Conservation (phyloP, 1,140 invertebrate genomes). For the Drosophila willistoni region DNA sequence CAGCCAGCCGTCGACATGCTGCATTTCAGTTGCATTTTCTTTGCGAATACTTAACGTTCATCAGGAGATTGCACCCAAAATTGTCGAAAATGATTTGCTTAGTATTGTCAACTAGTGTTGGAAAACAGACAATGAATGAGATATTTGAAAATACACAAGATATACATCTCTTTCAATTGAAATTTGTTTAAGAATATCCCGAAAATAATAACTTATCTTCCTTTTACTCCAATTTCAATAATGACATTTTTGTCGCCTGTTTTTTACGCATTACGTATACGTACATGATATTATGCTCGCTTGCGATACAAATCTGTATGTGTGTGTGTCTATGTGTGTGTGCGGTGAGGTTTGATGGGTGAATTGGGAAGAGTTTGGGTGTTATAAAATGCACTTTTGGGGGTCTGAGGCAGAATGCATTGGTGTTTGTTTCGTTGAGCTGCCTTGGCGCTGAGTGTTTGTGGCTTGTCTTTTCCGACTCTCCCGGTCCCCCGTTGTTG, state of each 20-base stretch:
- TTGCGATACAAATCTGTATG: conserved; percentile 1
- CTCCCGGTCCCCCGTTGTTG: conserved; percentile 39
- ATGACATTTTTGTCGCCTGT: conserved; percentile 47
- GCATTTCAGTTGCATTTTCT: conserved; percentile 46
- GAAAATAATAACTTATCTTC: too few species aligned
- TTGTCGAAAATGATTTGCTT: neutral
- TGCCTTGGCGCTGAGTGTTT: conserved; percentile 57
- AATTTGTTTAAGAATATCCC: neutral
- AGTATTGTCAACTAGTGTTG: neutral
- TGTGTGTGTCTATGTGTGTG: neutral
- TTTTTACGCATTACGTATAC: conserved; percentile 46
- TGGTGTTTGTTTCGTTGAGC: conserved; percentile 56
- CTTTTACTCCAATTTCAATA: neutral
- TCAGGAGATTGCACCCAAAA: conserved; percentile 6
- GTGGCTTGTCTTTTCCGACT: conserved; percentile 47
- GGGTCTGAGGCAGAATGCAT: conserved; percentile 12
- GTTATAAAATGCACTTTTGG: neutral
- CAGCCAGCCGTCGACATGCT: conserved; percentile 7
- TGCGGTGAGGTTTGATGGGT: conserved; percentile 3
- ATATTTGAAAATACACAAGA: too few species aligned
- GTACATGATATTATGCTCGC: conserved; percentile 39
- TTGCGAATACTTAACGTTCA: conserved; percentile 18
- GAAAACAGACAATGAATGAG: neutral
- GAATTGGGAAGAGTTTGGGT: neutral
- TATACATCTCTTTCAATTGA: neutral